phyloP scores from a whole-genome alignment of 2,113 vertebrate species.

The Hemibagrus wyckioides region DNA sequence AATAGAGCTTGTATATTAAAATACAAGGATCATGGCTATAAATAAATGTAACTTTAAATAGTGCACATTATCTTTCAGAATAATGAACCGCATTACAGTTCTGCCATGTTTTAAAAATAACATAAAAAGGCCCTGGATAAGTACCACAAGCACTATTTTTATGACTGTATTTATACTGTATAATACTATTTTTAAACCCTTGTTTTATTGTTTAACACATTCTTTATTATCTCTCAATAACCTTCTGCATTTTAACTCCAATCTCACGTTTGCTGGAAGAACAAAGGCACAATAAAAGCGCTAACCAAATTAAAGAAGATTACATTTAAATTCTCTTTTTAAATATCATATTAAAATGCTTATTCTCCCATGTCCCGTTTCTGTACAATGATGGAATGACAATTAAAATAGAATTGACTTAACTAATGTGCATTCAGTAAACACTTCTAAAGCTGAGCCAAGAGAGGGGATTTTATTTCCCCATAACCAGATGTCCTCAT shows the following conservation, averaged over 20 bases:
- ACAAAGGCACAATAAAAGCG: background rate
- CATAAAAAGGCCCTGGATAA: background rate
- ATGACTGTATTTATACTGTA: background rate
- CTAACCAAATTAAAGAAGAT: background rate
- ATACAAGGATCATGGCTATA: background rate
- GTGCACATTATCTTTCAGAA: background rate
- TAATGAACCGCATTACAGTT: background rate
- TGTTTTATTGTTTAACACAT: background rate
- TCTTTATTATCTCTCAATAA: background rate
- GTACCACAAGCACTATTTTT: background rate
- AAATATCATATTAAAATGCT: background rate
- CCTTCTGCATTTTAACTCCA: background rate
- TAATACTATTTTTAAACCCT: background rate
- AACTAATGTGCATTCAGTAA: conserved; percentile 7
- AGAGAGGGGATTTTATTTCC: conserved; percentile 27
- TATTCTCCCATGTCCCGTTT: background rate
- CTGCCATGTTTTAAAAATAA: background rate
- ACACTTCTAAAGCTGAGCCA: conserved; percentile 6
- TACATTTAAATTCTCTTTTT: background rate
- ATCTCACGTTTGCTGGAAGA: background rate
- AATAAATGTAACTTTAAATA: background rate
- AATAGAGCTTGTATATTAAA: background rate
- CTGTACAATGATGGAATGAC: background rate
- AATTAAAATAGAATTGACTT: background rate
- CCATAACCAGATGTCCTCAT: conserved; percentile 22